phyloP scores from a whole-genome alignment of 2,113 vertebrate genomes.

The Theropithecus gelada region DNA sequence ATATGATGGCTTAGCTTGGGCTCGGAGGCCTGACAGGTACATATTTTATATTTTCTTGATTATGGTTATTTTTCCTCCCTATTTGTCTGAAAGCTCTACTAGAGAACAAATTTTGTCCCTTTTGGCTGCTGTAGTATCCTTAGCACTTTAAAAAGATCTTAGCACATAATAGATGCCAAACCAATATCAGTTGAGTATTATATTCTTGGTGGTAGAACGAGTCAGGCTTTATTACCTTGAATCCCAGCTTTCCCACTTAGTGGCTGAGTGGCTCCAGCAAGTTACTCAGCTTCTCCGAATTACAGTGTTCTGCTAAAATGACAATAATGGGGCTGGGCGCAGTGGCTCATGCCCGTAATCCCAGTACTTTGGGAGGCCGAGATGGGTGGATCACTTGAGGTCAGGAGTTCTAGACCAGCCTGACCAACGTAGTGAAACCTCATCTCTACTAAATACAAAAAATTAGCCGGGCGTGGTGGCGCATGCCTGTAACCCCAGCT shows the following conservation, averaged over 20 bases:
- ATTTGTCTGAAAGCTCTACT: not conserved
- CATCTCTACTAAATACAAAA: too few relatives aligned
- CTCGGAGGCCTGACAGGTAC: too few relatives aligned
- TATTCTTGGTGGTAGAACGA: not conserved
- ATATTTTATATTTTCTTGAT: not conserved
- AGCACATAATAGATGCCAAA: not conserved
- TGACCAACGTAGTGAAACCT: too few relatives aligned
- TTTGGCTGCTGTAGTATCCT: not conserved
- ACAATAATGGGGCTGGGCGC: fast-evolving
- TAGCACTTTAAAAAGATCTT: not conserved
- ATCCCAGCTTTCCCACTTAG: not conserved
- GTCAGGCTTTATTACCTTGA: not conserved
- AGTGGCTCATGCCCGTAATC: too few relatives aligned
- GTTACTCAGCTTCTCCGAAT: not conserved
- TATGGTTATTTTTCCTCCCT: not conserved
- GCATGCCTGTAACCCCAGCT: too few relatives aligned
- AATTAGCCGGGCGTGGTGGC: too few relatives aligned
- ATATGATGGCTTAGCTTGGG: too few relatives aligned
- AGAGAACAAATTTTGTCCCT: not conserved
- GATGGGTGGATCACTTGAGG: too few relatives aligned
- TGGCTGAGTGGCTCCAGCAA: fast-evolving
- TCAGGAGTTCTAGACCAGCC: too few relatives aligned
- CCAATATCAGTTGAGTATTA: not conserved
- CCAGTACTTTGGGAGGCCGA: too few relatives aligned
- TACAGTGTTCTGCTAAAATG: not conserved